Conservation (phyloP, 2,888 invertebrate genomes). For the Falcaria lacertinaria region DNA sequence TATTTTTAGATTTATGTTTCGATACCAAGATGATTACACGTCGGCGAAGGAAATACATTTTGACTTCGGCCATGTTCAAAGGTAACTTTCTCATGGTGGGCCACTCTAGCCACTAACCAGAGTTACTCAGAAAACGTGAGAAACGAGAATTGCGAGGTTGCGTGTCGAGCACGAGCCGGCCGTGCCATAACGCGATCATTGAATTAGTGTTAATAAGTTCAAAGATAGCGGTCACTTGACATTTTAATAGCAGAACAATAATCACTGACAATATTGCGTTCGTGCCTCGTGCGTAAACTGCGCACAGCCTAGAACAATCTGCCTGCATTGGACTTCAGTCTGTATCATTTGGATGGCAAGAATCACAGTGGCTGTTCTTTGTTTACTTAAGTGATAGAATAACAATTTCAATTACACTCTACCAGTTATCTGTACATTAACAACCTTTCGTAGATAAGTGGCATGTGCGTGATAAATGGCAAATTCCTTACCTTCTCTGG, state of each 20-base stretch:
- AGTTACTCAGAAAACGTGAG: constrained; percentile 34
- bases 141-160: constrained; percentile 58
- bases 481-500: constrained; percentile 90
- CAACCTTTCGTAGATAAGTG: constrained; percentile 44
- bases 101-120: constrained; percentile 14
- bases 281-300: too few relatives aligned
- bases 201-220: constrained; percentile 61
- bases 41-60: constrained; percentile 36
- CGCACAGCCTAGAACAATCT: too few relatives aligned
- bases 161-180: constrained; percentile 44
- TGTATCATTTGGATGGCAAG: constrained; percentile 14
- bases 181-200: constrained; percentile 60
- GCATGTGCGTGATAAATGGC: constrained; percentile 58
- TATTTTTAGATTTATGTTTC: constrained; percentile 27
- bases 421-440: constrained; percentile 32
- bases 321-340: neutral
- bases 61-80: constrained; percentile 25
- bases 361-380: constrained; percentile 38
- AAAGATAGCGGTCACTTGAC: constrained; percentile 46
- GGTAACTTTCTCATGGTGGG: constrained; percentile 27
- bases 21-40: constrained; percentile 35
- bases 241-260: constrained; percentile 31
- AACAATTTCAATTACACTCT: constrained; percentile 27
- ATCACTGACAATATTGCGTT: neutral
- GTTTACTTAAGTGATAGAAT: constrained; percentile 28